phyloP scores from a whole-genome alignment of 2,797 vertebrate genomes.

The Sebastes iracundus region DNA sequence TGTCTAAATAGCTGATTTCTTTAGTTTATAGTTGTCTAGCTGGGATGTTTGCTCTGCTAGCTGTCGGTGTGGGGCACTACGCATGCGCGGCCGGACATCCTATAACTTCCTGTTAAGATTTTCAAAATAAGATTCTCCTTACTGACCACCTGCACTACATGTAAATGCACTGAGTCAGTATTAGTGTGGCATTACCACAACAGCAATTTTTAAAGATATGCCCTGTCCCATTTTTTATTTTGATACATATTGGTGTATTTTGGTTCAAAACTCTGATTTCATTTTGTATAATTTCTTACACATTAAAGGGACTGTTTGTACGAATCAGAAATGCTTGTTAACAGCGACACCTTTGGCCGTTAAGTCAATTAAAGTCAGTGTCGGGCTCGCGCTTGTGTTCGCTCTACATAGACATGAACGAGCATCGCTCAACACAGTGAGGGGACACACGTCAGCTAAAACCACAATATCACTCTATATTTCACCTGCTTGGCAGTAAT shows the following conservation, averaged over 20 bases:
- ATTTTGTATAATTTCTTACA: neutral
- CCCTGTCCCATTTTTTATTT: neutral
- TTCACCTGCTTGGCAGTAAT: too few relatives aligned
- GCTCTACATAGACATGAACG: too few relatives aligned
- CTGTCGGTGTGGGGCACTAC: neutral
- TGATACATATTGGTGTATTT: neutral
- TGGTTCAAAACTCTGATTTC: neutral
- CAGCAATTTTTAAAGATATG: neutral
- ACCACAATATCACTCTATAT: too few relatives aligned
- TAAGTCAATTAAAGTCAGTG: too few relatives aligned
- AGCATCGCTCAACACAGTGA: too few relatives aligned
- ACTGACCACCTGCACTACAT: neutral
- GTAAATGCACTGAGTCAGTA: neutral
- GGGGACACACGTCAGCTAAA: too few relatives aligned
- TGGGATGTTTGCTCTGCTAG: neutral
- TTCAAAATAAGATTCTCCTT: slow-evolving; percentile 35
- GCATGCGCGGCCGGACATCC: slow-evolving; percentile 33
- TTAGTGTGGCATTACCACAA: neutral
- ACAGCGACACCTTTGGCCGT: too few relatives aligned
- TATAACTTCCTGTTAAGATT: neutral
- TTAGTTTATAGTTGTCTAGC: neutral
- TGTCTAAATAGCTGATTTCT: neutral
- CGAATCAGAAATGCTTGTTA: too few relatives aligned
- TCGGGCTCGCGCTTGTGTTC: too few relatives aligned
- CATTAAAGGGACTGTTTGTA: neutral